Conservation (phyloP, 2,888 invertebrate species). For the Agrochola lychnidis region DNA sequence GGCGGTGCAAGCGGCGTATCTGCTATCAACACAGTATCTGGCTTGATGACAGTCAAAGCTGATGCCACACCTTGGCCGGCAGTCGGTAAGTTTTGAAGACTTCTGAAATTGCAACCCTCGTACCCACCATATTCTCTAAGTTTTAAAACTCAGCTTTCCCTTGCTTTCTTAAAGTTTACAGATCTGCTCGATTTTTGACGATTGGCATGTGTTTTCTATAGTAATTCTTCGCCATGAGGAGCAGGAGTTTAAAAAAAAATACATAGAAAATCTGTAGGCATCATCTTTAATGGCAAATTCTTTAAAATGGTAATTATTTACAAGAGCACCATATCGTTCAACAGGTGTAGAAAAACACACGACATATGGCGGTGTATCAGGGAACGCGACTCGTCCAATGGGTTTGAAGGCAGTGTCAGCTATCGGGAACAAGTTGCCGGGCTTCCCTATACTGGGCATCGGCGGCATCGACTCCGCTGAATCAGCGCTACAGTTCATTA, state of each 20-base stretch:
- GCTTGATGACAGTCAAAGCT: slow-evolving; percentile 96
- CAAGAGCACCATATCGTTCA: neutral
- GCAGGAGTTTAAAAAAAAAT: neutral
- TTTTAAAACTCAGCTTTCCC: neutral
- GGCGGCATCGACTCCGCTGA: slow-evolving; percentile 99
- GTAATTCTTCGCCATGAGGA: neutral
- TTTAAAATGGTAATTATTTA: neutral
- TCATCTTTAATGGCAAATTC: neutral
- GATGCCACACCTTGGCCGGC: slow-evolving; percentile 98
- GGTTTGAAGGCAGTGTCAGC: slow-evolving; percentile 97
- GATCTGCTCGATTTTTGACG: neutral
- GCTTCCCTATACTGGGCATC: slow-evolving; percentile 98
- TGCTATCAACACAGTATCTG: slow-evolving; percentile 99
- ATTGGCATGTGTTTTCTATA: neutral
- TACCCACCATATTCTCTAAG: neutral
- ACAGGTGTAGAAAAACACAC: slow-evolving; percentile 93
- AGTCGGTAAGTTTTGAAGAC: slow-evolving; percentile 91
- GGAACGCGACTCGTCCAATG: slow-evolving; percentile 98
- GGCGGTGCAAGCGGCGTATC: slow-evolving; percentile 98
- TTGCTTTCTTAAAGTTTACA: neutral
- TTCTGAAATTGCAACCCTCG: neutral
- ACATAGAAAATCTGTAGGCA: neutral
- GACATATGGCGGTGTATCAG: slow-evolving; percentile 98
- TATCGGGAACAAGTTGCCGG: slow-evolving; percentile 95
- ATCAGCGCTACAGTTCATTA: slow-evolving; percentile 97